Evolutionary conservation across 2,113 vertebrate genomes (phyloP).

Genomic region (Peromyscus californicus): DNA sequence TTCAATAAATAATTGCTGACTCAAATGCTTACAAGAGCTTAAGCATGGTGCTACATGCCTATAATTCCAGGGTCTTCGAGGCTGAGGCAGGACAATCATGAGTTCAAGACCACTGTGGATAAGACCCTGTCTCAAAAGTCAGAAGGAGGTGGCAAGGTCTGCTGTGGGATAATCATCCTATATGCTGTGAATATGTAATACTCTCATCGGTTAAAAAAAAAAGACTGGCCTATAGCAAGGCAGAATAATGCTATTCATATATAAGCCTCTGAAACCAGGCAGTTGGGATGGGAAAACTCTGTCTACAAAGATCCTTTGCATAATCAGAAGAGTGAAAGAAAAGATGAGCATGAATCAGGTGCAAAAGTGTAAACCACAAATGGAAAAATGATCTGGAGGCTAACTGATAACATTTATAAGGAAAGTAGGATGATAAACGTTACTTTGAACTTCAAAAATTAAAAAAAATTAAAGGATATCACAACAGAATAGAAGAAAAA

Average conservation of each 20-base stretch:
- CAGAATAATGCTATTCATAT: too few relatives aligned
- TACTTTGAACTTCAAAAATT: conserved; percentile 31
- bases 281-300: too few relatives aligned
- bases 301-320: neutral
- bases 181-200: too few relatives aligned
- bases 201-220: too few relatives aligned
- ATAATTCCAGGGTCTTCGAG: neutral
- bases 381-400: conserved; percentile 26
- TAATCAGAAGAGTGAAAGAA: neutral
- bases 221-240: too few relatives aligned
- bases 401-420: neutral
- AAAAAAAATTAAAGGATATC: neutral
- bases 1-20: conserved; percentile 33
- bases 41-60: neutral
- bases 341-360: conserved; percentile 3
- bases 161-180: too few relatives aligned
- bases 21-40: conserved; percentile 23
- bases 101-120: neutral
- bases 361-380: conserved; percentile 5
- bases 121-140: neutral
- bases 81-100: neutral
- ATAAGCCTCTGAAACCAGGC: too few relatives aligned
- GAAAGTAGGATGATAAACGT: conserved; percentile 28
- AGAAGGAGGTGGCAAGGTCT: neutral
- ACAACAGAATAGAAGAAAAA: neutral